phyloP scores from a whole-genome alignment of 2,888 invertebrate species.

The Gnatocerus cornutus region DNA sequence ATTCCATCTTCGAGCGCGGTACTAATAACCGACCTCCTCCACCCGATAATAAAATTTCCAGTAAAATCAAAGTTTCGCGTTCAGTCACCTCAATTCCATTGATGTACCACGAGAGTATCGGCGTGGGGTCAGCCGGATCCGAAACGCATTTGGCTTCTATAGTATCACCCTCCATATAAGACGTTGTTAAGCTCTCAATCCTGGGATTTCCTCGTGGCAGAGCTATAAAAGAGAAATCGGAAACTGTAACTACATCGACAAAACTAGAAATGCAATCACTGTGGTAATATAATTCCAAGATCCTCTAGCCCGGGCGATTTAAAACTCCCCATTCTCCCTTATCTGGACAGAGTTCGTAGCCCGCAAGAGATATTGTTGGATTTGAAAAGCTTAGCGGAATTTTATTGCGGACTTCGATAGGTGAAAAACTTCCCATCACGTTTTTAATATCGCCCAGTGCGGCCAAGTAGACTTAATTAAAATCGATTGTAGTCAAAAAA shows the following conservation, averaged over 20 bases:
- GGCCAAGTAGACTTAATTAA: no score
- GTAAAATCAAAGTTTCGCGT: background rate
- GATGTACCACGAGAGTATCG: slow-evolving; percentile 67
- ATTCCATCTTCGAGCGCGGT: no score
- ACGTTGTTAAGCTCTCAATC: slow-evolving; percentile 64
- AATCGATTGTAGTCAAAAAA: no score
- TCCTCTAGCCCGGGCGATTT: slow-evolving; percentile 42
- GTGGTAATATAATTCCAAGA: slow-evolving; percentile 55
- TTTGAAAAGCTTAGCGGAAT: no score
- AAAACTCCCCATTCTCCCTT: slow-evolving; percentile 51
- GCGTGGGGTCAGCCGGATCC: slow-evolving; percentile 67
- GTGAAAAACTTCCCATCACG: no score
- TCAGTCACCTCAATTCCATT: slow-evolving; percentile 66
- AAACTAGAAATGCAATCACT: slow-evolving; percentile 57
- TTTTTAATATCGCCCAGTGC: no score
- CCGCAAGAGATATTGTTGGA: no score
- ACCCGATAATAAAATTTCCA: no score
- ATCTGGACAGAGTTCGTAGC: slow-evolving; percentile 31
- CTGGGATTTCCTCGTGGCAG: slow-evolving; percentile 65
- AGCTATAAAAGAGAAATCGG: slow-evolving; percentile 66
- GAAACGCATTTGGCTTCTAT: slow-evolving; percentile 66
- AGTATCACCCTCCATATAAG: slow-evolving; percentile 65
- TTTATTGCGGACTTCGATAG: no score
- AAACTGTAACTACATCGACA: slow-evolving; percentile 56
- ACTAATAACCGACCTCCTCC: no score